phyloP scores from a whole-genome alignment of 2,888 invertebrate species.

The Gnatocerus cornutus region DNA sequence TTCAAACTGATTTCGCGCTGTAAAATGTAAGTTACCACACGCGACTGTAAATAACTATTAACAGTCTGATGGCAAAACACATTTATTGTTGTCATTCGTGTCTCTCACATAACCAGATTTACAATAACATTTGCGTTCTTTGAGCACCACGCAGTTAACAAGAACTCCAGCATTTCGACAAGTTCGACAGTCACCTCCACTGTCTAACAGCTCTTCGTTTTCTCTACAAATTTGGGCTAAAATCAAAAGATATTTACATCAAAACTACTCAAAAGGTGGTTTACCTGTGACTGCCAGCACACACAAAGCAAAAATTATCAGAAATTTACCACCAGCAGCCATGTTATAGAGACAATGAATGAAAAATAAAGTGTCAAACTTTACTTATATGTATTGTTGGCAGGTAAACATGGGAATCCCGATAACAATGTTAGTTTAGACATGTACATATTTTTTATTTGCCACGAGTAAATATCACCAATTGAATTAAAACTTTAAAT shows the following conservation, averaged over 20 bases:
- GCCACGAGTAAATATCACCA: no score
- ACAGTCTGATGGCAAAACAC: conserved; percentile 16
- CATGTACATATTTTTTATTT: no score
- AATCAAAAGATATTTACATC: no score
- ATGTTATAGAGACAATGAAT: no score
- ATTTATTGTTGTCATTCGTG: conserved; percentile 18
- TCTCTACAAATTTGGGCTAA: conserved; percentile 16
- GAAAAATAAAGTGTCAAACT: no score
- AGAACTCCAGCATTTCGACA: conserved; percentile 29
- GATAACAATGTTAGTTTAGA: no score
- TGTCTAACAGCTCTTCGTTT: conserved; percentile 23
- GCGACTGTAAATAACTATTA: no score
- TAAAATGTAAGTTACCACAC: no score
- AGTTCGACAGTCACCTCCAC: conserved; percentile 34
- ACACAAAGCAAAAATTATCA: not conserved
- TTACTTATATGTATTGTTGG: not conserved
- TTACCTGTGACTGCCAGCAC: not conserved
- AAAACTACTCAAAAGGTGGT: not conserved
- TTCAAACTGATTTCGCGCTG: no score
- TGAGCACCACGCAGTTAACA: not conserved
- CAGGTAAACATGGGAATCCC: no score
- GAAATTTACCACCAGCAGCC: not conserved
- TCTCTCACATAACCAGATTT: conserved; percentile 38
- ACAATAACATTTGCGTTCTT: conserved; percentile 42
- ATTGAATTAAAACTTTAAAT: no score